Evolutionary conservation across 2,113 vertebrate species (phyloP), one percentile per base, ranked within the genome.

Genomic region (Gopherus evgoodei): DNA sequence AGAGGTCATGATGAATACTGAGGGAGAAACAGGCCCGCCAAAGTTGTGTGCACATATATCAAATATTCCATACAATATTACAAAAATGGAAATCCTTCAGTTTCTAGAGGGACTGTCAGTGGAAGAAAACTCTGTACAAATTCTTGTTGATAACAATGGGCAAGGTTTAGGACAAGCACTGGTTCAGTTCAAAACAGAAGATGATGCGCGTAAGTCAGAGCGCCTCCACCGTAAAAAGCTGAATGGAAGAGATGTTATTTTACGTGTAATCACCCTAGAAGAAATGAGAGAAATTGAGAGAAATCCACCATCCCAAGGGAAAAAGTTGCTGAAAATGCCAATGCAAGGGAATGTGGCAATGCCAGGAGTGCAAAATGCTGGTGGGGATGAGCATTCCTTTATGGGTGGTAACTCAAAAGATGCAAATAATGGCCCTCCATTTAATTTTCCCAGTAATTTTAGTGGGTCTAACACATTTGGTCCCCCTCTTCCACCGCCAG

Each of bases 221-320:
- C 98, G 99, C 94, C 98, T 99, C 79, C 99, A 99, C 96, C 99
- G 99, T 93, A 99, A 99, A 97, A 99, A 99, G 91, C 98, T 99
- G 91, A 99, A 99, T 62, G 99, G 99, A 78, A 99, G 99, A 92
- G 99, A 99, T 98, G 99, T 99, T 87, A 99, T 99, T 97, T 98
- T 99, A 86, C 99, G 99, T 96, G 96, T 99, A 94, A 98, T 99
- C 90, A 99, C 99, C 54, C 96, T 98, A 91, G 99, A 99, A 76
- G 99, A 99, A 97, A 99, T 99, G 99, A 99, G 99, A 96, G 99
- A 99, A 86, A 99, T 99, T 96, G 99, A 99, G 93, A 99, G 99
- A 96, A 99, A 99, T 96, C 99, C 99, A 80, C 99, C 99, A 2
- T 98, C 99, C 31, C 99, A 99, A 98, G 99, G 98, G 90, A 99